Evolutionary conservation across 2,888 invertebrate genomes (phyloP), one percentile per base, ranked within the genome.

Genomic region (Oligia strigilis): DNA sequence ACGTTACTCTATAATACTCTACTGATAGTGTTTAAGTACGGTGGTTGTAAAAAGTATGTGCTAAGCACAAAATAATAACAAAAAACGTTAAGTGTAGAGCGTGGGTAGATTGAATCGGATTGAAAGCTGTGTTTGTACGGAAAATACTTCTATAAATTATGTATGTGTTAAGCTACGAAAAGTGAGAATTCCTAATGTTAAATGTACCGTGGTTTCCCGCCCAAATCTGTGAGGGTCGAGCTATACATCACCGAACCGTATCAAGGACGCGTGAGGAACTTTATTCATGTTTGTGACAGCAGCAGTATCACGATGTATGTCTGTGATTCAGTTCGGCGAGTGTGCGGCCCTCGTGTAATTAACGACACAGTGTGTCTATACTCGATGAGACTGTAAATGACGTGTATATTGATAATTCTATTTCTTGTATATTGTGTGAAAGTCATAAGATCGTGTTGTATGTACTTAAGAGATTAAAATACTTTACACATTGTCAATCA

Each of bases 1-100:
- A 77, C 23, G n/a, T 69, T 75, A 77, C 64, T 65, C 29, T 14
- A 62, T 66, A 81, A 80, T 81, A 81, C 71, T 86, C 71, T 81
- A 80, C 58, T 64, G 72, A 72, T 83, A 78, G 80, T 84, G 36
- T 87, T 58, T 84, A 79, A 83, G 29, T 76, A 62, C 13, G 74
- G 78, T 84, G 78, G 78, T 83, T 86, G 75, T 81, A 78, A 81
- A 85, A 86, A 77, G 85, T 89, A 90, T 90, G 90, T 90, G 91
- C 88, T 86, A 86, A 87, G 90, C 90, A 90, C 89, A 89, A 83
- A 65, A 80, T 73, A 79, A 75, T 64, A 71, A 74, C 36, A 80
- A 70, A 72, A 78, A 71, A 40, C 49, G 2, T 75, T 55, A 65
- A 72, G 5, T 60, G 40, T 73, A 64, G 46, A 76, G 66, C 29